Conservation (phyloP, 2,888 invertebrate species). For the Sphaerophoria rueppellii region DNA sequence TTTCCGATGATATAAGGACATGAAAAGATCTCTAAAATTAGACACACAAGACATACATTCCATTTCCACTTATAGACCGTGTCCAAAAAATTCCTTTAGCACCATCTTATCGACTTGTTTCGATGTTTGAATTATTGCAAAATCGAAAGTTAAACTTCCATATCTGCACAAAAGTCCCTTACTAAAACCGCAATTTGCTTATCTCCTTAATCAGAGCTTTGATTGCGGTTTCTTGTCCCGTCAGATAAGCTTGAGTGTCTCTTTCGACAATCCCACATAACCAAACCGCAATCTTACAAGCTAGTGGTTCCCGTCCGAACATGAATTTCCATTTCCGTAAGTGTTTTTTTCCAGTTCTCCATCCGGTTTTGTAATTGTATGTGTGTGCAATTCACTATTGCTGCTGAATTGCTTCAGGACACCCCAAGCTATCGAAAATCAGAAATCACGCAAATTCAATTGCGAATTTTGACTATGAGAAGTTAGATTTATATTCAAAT, state of each 20-base stretch:
- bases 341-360: constrained; percentile 54
- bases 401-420: constrained; percentile 45
- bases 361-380: constrained; percentile 45
- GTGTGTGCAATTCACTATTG: constrained; percentile 19
- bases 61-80: too few species aligned
- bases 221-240: constrained; percentile 65
- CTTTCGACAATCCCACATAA: not conserved
- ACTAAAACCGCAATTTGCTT: constrained; percentile 11
- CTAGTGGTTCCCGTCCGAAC: not conserved
- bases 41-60: too few species aligned
- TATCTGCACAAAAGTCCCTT: constrained; percentile 34
- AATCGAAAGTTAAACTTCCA: constrained; percentile 11
- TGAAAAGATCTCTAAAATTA: too few species aligned
- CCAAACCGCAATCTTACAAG: not conserved
- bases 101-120: not conserved
- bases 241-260: constrained; percentile 24
- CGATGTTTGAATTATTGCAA: not conserved
- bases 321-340: constrained; percentile 67
- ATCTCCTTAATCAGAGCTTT: constrained; percentile 55
- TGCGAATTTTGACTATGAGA: constrained; percentile 48
- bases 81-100: not conserved
- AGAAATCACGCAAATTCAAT: constrained; percentile 63
- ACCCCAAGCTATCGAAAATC: constrained; percentile 31
- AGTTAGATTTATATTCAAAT: constrained; percentile 61
- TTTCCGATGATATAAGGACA: too few species aligned